These are phyloP conservation scores for Malurus leucopterus DNA, from an alignment of 2,797 vertebrate species.

Conservation along the genomic window DNA sequence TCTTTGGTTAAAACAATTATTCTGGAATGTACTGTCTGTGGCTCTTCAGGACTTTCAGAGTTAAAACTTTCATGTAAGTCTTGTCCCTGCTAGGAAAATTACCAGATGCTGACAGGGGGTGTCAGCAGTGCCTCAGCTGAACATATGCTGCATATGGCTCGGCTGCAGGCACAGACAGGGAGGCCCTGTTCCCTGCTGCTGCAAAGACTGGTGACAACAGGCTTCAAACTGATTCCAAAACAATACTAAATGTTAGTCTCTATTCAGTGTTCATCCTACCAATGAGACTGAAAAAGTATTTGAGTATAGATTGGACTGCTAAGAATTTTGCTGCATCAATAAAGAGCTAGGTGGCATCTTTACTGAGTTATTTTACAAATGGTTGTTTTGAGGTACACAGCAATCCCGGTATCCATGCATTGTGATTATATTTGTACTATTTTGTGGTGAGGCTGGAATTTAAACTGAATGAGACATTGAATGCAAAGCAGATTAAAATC, in stretches of 20 bases:
- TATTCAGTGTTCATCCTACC: neutral
- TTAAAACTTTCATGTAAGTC: slow-evolving; percentile 20
- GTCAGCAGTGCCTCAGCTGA: slow-evolving; percentile 40
- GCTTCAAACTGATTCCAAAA: neutral
- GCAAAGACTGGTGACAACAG: neutral
- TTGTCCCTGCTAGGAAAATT: slow-evolving; percentile 28
- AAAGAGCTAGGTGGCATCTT: neutral
- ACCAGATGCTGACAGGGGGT: slow-evolving; percentile 54
- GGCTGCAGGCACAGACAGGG: neutral
- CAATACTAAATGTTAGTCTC: neutral
- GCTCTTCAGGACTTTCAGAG: slow-evolving; percentile 7
- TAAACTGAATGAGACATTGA: neutral
- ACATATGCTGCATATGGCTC: neutral
- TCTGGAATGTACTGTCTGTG: neutral
- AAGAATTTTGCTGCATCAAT: neutral
- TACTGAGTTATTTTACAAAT: neutral
- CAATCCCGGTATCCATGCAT: neutral
- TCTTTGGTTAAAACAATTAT: neutral
- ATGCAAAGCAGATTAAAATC: neutral
- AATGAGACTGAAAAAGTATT: neutral
- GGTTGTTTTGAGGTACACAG: neutral
- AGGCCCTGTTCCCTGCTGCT: slow-evolving; percentile 14
- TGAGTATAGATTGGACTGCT: neutral
- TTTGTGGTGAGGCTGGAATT: neutral
- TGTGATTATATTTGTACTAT: neutral